Evolutionary conservation across 2,797 vertebrate species (phyloP), one percentile per base, ranked within the genome.

Genomic region (Halcyon badia): DNA sequence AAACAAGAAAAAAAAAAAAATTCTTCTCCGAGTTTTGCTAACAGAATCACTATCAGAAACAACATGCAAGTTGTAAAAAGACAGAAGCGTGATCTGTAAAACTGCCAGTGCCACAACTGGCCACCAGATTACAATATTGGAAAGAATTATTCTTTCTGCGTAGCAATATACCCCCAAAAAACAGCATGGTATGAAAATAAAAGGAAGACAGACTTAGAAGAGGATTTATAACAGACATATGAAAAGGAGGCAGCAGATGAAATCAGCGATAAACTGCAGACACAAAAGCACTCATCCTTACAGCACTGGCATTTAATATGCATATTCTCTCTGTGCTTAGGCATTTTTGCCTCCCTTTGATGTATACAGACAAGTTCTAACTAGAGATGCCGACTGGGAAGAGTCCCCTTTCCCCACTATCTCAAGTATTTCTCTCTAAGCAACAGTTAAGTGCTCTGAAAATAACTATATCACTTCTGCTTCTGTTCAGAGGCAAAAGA

Each of bases 291-390:
- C 58, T 2, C 19, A 89, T 88, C 62, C 57, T 78, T 51, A 68
- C 44, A 69, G 54, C 57, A 75, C 51, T 21, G 20, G 56, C 21
- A 89, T 84, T 94, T 82, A 93, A 80, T 30, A 91, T 72, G 79
- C 21, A 95, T 90, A 88, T 82, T 85, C 26, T 26, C 72, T 25
- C 72, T 48, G 79, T 35, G 37, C 60, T 84, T 66, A 22, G 65
- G 68, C 9, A 0, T 72, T 94, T 48, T 48, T 75, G 22, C 51
- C 80, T 93, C 44, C 41, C 92, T 91, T 94, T 94, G 82, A 94
- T 79, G 76, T 56, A 65, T 5, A 62, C 41, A 73, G 89, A 46
- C 97, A 97, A 93, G 93, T 89, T 56, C 60, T 39, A 87, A 93
- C 94, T 58, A 70, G 95, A 90, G 31, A 69, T 14, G 70, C 52